Conservation (phyloP, 2,888 invertebrate genomes). For the Hermaeophaga mercurialis region DNA sequence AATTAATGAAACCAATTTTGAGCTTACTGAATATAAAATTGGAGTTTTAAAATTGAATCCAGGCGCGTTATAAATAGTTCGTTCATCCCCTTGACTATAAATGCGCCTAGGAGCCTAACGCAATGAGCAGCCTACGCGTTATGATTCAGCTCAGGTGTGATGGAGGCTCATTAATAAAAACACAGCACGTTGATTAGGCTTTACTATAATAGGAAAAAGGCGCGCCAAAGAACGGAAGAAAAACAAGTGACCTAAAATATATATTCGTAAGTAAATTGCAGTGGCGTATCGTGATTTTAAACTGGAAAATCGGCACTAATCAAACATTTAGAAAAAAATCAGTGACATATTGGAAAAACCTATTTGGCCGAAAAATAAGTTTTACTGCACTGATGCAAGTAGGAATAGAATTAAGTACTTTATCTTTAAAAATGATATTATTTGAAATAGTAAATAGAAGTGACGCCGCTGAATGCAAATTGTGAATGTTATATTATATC, state of each 20-base stretch:
- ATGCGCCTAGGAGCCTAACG: constrained; percentile 13
- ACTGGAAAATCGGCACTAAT: no score
- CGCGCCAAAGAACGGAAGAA: constrained; percentile 47
- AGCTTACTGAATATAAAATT: no score
- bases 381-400: no score
- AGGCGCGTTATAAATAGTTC: no score
- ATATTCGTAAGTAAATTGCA: constrained; percentile 47
- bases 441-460: background rate
- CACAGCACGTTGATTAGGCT: constrained; percentile 55
- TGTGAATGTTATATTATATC: constrained; percentile 10
- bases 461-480: constrained; percentile 2
- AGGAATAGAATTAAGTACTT: no score
- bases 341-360: no score
- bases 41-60: no score
- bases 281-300: no score
- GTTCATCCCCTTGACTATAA: constrained; percentile 28
- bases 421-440: background rate
- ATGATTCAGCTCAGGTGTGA: constrained; percentile 56
- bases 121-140: constrained; percentile 40
- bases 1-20: no score
- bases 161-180: constrained; percentile 57
- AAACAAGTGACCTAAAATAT: constrained; percentile 51
- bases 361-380: no score
- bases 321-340: no score
- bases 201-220: constrained; percentile 58